Conservation (phyloP, 2,888 invertebrate species). For the Morpho achilles region DNA sequence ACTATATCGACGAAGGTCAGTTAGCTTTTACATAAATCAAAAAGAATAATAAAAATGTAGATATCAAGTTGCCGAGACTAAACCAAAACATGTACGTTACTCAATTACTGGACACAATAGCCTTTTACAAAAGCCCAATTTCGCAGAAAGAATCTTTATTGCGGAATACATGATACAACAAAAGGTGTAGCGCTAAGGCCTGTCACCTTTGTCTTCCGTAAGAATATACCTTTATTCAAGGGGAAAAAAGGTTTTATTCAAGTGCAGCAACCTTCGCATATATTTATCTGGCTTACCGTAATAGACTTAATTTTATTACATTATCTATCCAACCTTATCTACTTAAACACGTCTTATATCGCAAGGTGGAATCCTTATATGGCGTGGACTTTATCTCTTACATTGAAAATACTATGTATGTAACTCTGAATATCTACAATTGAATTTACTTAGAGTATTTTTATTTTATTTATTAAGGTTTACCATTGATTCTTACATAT, state of each 20-base stretch:
- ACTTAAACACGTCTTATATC: slow-evolving; percentile 14
- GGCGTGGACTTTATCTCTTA: slow-evolving; percentile 15
- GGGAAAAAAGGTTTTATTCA: slow-evolving; percentile 12
- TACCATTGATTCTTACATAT: too few species aligned
- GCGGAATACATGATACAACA: neutral
- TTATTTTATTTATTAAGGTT: too few species aligned
- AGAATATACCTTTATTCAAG: slow-evolving; percentile 15
- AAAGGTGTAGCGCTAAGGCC: slow-evolving; percentile 6
- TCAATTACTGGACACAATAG: slow-evolving; percentile 5
- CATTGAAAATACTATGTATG: slow-evolving; percentile 6
- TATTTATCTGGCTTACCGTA: slow-evolving; percentile 30
- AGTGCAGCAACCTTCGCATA: slow-evolving; percentile 25
- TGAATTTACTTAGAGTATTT: too few species aligned
- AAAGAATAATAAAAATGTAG: too few species aligned
- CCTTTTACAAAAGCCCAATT: slow-evolving; percentile 3
- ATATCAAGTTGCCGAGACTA: neutral
- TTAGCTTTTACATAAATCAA: too few species aligned
- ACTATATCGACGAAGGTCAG: too few species aligned
- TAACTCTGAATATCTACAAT: neutral
- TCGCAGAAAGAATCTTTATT: slow-evolving; percentile 13
- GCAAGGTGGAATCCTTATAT: slow-evolving; percentile 24
- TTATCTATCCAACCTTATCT: slow-evolving; percentile 26
- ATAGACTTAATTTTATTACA: slow-evolving; percentile 31
- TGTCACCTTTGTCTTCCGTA: slow-evolving; percentile 10
- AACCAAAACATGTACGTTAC: neutral